These are phyloP conservation scores for Petrocephalus microphthalmus DNA, from an alignment of 2,113 vertebrate genomes.

Conservation along the genomic window DNA sequence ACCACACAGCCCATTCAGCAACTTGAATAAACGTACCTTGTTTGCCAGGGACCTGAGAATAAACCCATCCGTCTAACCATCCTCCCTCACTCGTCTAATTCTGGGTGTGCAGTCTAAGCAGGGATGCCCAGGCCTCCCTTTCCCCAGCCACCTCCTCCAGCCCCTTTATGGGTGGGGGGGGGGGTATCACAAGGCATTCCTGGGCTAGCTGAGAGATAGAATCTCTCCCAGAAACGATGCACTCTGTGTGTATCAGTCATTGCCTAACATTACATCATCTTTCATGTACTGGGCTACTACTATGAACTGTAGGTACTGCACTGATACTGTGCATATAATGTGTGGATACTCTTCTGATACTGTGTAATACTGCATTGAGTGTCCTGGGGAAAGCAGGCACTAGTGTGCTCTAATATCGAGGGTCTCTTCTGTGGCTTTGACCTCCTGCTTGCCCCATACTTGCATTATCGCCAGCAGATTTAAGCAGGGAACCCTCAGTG, in stretches of 20 bases:
- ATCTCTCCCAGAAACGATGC: background rate
- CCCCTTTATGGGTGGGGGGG: background rate
- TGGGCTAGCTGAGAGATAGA: too few species aligned
- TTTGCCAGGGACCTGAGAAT: background rate
- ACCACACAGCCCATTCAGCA: background rate
- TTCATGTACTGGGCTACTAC: background rate
- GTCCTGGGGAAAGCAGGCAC: background rate
- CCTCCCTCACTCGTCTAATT: background rate
- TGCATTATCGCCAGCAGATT: background rate
- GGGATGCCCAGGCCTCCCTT: background rate
- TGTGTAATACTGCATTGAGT: background rate
- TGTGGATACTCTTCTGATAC: background rate
- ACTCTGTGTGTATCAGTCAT: background rate
- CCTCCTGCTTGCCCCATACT: background rate
- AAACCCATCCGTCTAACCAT: background rate
- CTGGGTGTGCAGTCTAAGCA: background rate
- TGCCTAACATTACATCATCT: background rate
- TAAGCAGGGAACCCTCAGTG: background rate
- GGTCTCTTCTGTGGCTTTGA: background rate
- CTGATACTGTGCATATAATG: background rate
- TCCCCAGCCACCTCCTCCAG: background rate
- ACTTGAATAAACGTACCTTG: background rate
- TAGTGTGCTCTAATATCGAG: background rate
- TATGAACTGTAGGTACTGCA: background rate
- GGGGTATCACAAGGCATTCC: too few species aligned